A percentile compares a stretch with the other conserved stretches of the same genome.
phyloP scores from a whole-genome alignment of 2,888 invertebrate species.

The Drosophila robusta region DNA sequence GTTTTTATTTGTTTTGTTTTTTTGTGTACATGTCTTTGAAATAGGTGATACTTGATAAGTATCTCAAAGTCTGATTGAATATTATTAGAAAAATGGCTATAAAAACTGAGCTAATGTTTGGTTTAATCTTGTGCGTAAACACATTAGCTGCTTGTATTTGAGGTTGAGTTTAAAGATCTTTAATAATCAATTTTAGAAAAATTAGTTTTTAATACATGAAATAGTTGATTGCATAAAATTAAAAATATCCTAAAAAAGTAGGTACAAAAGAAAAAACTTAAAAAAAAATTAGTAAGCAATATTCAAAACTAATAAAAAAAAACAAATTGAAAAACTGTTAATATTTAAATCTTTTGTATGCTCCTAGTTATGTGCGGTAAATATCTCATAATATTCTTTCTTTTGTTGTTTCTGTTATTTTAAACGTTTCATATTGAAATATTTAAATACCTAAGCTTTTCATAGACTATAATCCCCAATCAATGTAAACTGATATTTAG shows the following conservation, averaged over 20 bases:
- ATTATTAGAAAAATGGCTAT: not conserved
- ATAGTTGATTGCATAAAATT: too few species aligned
- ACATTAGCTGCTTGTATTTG: not conserved
- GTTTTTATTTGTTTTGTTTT: not conserved
- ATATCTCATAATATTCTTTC: too few species aligned
- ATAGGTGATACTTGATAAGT: not conserved
- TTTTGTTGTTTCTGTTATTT: too few species aligned
- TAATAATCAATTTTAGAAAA: too few species aligned
- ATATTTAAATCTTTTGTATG: not conserved
- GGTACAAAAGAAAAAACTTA: too few species aligned
- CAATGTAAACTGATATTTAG: slow-evolving; percentile 16
- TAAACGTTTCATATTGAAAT: not conserved
- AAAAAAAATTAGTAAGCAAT: too few species aligned
- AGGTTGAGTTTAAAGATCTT: too few species aligned
- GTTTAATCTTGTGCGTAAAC: not conserved
- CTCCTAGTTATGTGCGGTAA: too few species aligned
- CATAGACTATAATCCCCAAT: not conserved
- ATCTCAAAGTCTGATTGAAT: not conserved
- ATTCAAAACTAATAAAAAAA: too few species aligned
- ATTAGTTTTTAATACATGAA: too few species aligned
- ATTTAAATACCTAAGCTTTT: not conserved
- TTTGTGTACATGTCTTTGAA: too few species aligned
- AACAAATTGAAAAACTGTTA: not conserved
- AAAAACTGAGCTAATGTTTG: not conserved
- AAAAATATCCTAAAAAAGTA: too few species aligned